Conservation (phyloP, 2,113 vertebrate genomes). For the Pygoscelis adeliae region DNA sequence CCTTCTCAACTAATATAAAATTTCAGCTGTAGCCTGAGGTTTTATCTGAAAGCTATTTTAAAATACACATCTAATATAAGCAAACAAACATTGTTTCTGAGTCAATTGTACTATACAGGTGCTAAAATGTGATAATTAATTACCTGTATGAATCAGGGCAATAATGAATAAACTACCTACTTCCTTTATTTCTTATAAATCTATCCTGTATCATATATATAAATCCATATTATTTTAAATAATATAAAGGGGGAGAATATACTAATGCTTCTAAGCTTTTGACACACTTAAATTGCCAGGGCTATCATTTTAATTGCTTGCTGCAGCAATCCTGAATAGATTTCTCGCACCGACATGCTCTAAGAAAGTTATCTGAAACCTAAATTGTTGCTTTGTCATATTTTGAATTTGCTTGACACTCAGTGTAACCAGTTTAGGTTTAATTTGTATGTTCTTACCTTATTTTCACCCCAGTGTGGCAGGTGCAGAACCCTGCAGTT, state of each 20-base stretch:
- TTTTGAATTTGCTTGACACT: not conserved
- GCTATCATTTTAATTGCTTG: not conserved
- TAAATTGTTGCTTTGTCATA: not conserved
- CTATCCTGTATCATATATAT: not conserved
- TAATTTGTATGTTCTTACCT: not conserved
- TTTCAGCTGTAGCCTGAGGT: not conserved
- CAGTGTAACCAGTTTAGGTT: not conserved
- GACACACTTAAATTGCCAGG: not conserved
- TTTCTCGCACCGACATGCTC: not conserved
- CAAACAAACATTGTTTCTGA: not conserved
- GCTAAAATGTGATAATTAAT: not conserved
- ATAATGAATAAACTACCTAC: not conserved
- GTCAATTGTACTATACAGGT: not conserved
- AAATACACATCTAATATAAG: not conserved
- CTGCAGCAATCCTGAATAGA: not conserved
- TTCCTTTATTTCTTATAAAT: not conserved
- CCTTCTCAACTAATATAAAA: not conserved
- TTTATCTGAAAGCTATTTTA: not conserved
- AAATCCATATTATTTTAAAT: not conserved
- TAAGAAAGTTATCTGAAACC: not conserved
- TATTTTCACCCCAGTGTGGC: not conserved
- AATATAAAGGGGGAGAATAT: not conserved
- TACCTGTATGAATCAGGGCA: not conserved
- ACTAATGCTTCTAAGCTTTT: not conserved
- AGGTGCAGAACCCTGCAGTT: not conserved